Base-by-base conservation (phyloP, 2,888 invertebrate genomes). In the Sarcophaga carnaria region DNA sequence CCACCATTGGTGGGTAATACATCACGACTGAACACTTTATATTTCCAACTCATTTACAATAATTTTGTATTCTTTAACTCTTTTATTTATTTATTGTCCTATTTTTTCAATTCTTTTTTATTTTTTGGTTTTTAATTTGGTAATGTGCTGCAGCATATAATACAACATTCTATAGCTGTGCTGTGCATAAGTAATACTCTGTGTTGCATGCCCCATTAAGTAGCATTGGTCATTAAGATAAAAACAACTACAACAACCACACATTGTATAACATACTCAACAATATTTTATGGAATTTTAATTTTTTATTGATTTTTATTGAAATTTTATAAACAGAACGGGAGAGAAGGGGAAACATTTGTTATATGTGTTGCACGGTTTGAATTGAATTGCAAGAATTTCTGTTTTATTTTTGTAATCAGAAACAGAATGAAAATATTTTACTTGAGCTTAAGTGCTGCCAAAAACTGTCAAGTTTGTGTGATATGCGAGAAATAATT, bases 281-380 rank as follows among this genome's bases (percentile, higher is more conserved):
- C 76, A 72, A 37, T 37, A 37, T 37, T 79, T 86, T 86, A 72
- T 86, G 71, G 25, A 71, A 79, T 54, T 82, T 82, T 82, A 76
- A 71, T 82, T 71, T 82, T 71, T 82, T 66, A 82, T 76, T 79
- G 64, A 82, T 63, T 76, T 85, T 74, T 82, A 72, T 75, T 62
- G 64, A 17, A 54, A 80, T 74, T 80, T 47, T 20, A 12, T 25
- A 12, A 25, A 54, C 54, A 0, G 54, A 14, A 54, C 17, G 4
- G 2, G 11, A 49, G 11, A 49, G 14, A 12, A 54, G 12, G 54
- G 4, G 4, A 54, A 54, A 54, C 5, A 14, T 17, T 54, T 14
- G 12, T 14, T 17, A 0, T 54, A 12, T 11, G 17, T 25, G 11
- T 22, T n/a, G 20, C 14, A 25, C 54, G 59, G 49, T 66, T 76